A percentile compares a stretch with the other conserved stretches of the same genome.
These are phyloP conservation scores for Dromius quadrimaculatus DNA, from an alignment of 2,888 invertebrate species.

Conservation along the genomic window DNA sequence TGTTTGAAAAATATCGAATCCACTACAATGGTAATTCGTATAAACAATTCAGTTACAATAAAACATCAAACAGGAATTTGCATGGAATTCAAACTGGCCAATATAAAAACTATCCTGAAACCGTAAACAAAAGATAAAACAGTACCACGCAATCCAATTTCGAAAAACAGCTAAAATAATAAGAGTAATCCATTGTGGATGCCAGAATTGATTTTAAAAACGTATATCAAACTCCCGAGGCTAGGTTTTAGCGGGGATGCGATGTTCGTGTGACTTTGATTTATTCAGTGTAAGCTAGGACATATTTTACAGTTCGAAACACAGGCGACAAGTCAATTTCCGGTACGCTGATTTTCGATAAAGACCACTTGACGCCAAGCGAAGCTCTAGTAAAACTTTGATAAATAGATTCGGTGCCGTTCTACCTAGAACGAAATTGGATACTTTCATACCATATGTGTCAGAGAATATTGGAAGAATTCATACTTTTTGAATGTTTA, in stretches of 20 bases:
- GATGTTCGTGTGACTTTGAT: conserved; percentile 30
- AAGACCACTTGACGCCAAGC: conserved; percentile 38
- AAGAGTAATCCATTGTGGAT: conserved; percentile 19
- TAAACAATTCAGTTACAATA: too few species aligned
- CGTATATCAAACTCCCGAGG: conserved; percentile 1
- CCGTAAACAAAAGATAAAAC: neutral
- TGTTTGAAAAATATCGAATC: too few species aligned
- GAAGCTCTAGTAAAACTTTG: conserved; percentile 34
- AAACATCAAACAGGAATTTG: neutral
- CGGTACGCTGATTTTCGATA: conserved; percentile 51
- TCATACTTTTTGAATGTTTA: neutral
- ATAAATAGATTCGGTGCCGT: conserved; percentile 36
- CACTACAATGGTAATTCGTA: too few species aligned
- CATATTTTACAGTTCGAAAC: conserved; percentile 51
- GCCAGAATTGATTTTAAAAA: conserved; percentile 7
- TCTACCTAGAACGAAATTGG: neutral
- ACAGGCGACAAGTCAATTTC: conserved; percentile 51
- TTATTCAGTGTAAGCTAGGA: conserved; percentile 40
- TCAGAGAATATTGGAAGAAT: neutral
- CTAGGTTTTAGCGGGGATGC: neutral
- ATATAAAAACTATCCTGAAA: conserved; percentile 6
- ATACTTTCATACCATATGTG: conserved; percentile 7
- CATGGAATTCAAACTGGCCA: neutral
- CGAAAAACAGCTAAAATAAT: conserved; percentile 25
- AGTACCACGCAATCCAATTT: conserved; percentile 19